phyloP scores from a whole-genome alignment of 1,140 invertebrate genomes.

The Mesaphorura yosii region DNA sequence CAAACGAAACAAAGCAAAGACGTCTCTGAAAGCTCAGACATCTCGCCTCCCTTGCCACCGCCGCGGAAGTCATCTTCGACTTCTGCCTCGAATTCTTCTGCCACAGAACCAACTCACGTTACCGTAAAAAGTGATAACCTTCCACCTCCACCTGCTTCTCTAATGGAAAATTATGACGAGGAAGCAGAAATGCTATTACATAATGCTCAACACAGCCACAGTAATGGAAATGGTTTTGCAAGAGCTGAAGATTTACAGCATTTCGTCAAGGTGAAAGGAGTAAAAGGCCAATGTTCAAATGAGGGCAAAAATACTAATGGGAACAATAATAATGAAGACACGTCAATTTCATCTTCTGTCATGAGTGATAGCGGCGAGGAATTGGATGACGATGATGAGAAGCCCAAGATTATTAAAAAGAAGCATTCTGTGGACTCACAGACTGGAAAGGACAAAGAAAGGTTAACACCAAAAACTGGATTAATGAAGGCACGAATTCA shows the following conservation, averaged over 20 bases:
- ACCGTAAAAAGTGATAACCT: slow-evolving; percentile 27
- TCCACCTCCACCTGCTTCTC: slow-evolving; percentile 20
- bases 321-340: slow-evolving; percentile 29
- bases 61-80: too few species aligned
- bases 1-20: too few species aligned
- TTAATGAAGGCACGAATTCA: not conserved
- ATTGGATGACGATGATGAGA: slow-evolving; percentile 15
- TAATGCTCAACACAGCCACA: slow-evolving; percentile 1
- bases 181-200: too few species aligned
- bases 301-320: not conserved
- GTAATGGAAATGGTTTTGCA: not conserved
- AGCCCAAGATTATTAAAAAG: not conserved
- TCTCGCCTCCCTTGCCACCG: slow-evolving; percentile 19
- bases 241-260: not conserved
- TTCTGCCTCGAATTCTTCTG: slow-evolving; percentile 13
- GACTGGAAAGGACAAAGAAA: not conserved
- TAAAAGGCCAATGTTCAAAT: not conserved
- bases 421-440: slow-evolving; percentile 2
- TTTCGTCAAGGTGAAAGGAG: not conserved
- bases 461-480: not conserved
- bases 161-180: slow-evolving; percentile 3
- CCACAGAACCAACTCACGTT: slow-evolving; percentile 9
- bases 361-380: slow-evolving; percentile 30
- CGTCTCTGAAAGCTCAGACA: not conserved
- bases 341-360: slow-evolving; percentile 27